phyloP scores from a whole-genome alignment of 1,140 invertebrate genomes.

The Heliothis virescens region DNA sequence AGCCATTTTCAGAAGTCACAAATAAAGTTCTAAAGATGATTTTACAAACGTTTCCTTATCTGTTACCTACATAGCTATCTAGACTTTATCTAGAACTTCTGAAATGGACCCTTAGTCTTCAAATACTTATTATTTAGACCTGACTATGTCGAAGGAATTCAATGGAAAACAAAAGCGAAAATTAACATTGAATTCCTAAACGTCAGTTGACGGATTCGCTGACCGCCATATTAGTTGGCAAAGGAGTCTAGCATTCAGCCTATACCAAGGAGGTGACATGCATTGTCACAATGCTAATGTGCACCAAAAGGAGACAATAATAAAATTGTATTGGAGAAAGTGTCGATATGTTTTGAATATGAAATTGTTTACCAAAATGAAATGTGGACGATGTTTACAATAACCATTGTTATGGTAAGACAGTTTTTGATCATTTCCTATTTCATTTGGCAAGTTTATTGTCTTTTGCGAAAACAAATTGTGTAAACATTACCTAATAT shows the following conservation, averaged over 20 bases:
- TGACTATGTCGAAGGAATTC: constrained; percentile 25
- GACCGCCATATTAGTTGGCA: constrained; percentile 38
- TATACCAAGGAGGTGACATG: constrained; percentile 17
- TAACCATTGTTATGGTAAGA: too few relatives aligned
- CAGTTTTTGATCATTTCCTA: too few relatives aligned
- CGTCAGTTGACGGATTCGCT: neutral
- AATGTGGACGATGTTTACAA: neutral
- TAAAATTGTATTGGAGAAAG: constrained; percentile 32
- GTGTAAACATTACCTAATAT: too few relatives aligned
- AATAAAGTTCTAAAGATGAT: too few relatives aligned
- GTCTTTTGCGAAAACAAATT: too few relatives aligned
- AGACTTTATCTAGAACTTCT: neutral
- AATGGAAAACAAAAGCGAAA: constrained; percentile 36
- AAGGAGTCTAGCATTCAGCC: constrained; percentile 38
- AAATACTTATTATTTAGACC: neutral
- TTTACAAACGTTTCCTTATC: too few relatives aligned
- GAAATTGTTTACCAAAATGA: neutral
- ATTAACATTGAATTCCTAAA: constrained; percentile 38
- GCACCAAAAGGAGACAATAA: constrained; percentile 22
- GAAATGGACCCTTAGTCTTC: neutral
- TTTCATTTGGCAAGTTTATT: too few relatives aligned
- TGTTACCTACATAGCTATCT: too few relatives aligned
- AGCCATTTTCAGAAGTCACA: too few relatives aligned
- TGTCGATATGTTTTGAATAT: constrained; percentile 39
- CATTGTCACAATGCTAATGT: constrained; percentile 27